Evolutionary conservation across 2,113 vertebrate species (phyloP), one percentile per base, ranked within the genome.

Genomic region (Leptobrachium ailaonicum): DNA sequence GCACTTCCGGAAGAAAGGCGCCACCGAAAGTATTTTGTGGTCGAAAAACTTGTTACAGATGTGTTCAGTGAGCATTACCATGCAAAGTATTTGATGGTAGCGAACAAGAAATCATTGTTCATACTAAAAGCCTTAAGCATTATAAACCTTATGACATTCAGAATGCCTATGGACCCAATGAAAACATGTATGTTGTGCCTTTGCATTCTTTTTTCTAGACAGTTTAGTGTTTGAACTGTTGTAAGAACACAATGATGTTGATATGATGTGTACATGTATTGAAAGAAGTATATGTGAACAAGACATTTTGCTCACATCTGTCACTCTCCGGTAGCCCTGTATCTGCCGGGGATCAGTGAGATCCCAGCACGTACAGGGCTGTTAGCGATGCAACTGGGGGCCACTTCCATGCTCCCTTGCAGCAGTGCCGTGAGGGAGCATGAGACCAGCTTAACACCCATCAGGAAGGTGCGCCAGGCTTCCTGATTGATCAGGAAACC

Each of bases 1-100:
- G 10, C 87, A 80, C 70, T 73, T 40, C 6, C 42, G 60, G 42
- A 12, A n/a, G 56, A 2, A 72, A 32, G 20, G 20, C 20, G 20
- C 20, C 20, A 32, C 20, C 20, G 20, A 32, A 32, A 32, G 20
- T 32, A 32, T 32, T 32, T 32, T 32, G 20, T 32, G 20, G 20
- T 32, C 20, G 54, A 32, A 32, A 32, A 32, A 32, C 20, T 32
- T 32, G 20, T 32, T 32, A 32, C 20, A 32, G 20, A 32, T 32
- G 20, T 32, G 20, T 32, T 32, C 20, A 32, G 20, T 32, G 20
- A 32, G 20, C 20, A 32, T 1, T 13, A 56, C 54, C 11, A 9
- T 56, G 6, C 54, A 56, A 56, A 13, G 6, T 6, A 6, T 56
- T 56, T 56, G 11, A 13, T 13, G 54, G 54, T 56, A 56, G 11